phyloP scores from a whole-genome alignment of 2,113 vertebrate species.

The Trichomycterus rosablanca region DNA sequence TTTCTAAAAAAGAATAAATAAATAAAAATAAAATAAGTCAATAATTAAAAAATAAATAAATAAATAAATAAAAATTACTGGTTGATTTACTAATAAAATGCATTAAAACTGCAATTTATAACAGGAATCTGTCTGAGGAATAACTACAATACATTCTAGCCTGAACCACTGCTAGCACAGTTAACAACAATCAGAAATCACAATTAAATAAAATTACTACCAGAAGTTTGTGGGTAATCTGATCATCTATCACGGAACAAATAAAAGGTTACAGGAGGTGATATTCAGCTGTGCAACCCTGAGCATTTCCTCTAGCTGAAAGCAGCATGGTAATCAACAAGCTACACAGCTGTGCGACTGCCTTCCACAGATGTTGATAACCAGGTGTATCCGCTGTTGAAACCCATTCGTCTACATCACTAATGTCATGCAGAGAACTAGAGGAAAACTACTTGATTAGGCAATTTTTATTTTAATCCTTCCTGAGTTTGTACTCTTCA shows the following conservation, averaged over 20 bases:
- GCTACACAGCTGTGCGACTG: slow-evolving; percentile 19
- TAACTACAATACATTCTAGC: too few species aligned
- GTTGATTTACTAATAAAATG: too few species aligned
- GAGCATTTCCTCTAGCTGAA: slow-evolving; percentile 7
- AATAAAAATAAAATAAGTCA: too few species aligned
- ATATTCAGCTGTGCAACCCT: neutral
- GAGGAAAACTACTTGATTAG: slow-evolving; percentile 15
- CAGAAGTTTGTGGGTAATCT: slow-evolving; percentile 27
- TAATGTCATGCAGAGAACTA: neutral
- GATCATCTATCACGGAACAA: slow-evolving; percentile 15
- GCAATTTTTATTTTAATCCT: slow-evolving; percentile 4
- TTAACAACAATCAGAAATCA: slow-evolving; percentile 17
- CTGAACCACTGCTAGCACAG: too few species aligned
- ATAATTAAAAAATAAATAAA: too few species aligned
- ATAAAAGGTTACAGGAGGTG: slow-evolving; percentile 16
- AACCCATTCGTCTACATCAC: slow-evolving; percentile 4
- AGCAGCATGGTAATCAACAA: slow-evolving; percentile 16
- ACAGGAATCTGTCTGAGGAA: too few species aligned
- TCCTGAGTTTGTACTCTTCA: neutral
- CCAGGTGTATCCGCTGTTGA: slow-evolving; percentile 16
- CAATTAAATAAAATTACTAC: slow-evolving; percentile 19
- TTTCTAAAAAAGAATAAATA: too few species aligned
- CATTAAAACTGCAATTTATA: too few species aligned
- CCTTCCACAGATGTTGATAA: slow-evolving; percentile 15
- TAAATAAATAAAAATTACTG: too few species aligned